Base-by-base conservation (phyloP, 2,797 vertebrate genomes). In the Syndactyla subalaris region DNA sequence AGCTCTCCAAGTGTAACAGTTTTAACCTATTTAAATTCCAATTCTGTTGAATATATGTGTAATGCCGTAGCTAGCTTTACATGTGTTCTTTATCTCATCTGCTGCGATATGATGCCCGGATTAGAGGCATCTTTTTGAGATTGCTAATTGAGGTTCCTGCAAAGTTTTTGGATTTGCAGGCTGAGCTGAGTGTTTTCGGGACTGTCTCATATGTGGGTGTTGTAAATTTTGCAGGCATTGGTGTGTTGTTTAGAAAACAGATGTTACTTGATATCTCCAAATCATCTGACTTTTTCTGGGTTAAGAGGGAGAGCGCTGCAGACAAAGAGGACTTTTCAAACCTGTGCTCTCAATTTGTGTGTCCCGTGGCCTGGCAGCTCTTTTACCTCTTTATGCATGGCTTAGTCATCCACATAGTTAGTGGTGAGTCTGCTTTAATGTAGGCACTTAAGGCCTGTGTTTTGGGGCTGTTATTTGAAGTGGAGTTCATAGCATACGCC, bases 221-320 rank as follows among this genome's bases (percentile, higher is more conserved):
- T 88, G 63, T 36, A 71, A 63, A 76, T 86, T 81, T 93, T 90
- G 71, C 54, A 93, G 83, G 59, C 41, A 18, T 88, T 88, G 72
- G 24, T 22, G n/a, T 54, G 54, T 41, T 88, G 83, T 90, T 93
- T 85, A 51, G 92, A 65, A 94, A 95, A 87, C 77, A 91, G 83
- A 63, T 13, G 39, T 57, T 76, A 59, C 26, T 71, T 74, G 74
- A 6, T 76, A 54, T 38, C 46, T 91, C 66, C 12, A 29, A 57
- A 77, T 86, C 63, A 74, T 54, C 72, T 83, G 90, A 86, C 67
- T 67, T 83, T 30, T 72, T 63, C 72, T 88, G 67, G 57, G 54
- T 57, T 67, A 72, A 65, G 70, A 77, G 72, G 74, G 80, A 87
- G 72, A 93, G 59, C 8, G 0, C 70, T 79, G 74, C 62, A 84